Conservation (phyloP, 2,888 invertebrate species). For the Perizoma affinitatum region DNA sequence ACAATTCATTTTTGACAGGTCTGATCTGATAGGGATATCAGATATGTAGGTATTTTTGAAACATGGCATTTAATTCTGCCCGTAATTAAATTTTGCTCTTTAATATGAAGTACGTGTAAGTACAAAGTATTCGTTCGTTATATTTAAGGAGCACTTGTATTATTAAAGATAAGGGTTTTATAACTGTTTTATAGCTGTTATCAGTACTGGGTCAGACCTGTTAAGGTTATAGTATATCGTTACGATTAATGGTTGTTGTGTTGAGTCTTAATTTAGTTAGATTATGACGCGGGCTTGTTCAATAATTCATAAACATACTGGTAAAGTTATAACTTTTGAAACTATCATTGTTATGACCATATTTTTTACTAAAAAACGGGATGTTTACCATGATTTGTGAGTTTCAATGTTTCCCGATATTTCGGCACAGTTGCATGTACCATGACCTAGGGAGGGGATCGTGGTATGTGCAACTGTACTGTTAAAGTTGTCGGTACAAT, state of each 20-base stretch:
- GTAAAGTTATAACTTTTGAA: no score
- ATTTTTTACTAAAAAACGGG: no score
- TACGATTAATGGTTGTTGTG: conserved; percentile 51
- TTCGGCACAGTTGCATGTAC: no score
- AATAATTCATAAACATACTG: neutral
- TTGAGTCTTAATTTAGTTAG: conserved; percentile 54
- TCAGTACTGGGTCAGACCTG: conserved; percentile 64
- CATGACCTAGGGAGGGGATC: no score
- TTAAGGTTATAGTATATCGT: conserved; percentile 63
- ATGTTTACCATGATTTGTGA: no score
- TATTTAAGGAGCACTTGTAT: conserved; percentile 63
- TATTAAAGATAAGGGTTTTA: conserved; percentile 64
- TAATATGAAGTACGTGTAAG: conserved; percentile 13
- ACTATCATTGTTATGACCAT: no score
- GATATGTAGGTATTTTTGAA: neutral
- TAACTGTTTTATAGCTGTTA: conserved; percentile 64
- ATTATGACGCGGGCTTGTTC: conserved; percentile 46
- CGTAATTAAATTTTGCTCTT: conserved; percentile 1
- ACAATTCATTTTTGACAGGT: no score
- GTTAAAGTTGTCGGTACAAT: no score
- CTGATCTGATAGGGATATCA: no score
- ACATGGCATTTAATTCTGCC: neutral
- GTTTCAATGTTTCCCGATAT: no score
- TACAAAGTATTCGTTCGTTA: conserved; percentile 42
- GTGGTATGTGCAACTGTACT: no score